phyloP scores from a whole-genome alignment of 2,888 invertebrate genomes.

The Pammene fasciana region DNA sequence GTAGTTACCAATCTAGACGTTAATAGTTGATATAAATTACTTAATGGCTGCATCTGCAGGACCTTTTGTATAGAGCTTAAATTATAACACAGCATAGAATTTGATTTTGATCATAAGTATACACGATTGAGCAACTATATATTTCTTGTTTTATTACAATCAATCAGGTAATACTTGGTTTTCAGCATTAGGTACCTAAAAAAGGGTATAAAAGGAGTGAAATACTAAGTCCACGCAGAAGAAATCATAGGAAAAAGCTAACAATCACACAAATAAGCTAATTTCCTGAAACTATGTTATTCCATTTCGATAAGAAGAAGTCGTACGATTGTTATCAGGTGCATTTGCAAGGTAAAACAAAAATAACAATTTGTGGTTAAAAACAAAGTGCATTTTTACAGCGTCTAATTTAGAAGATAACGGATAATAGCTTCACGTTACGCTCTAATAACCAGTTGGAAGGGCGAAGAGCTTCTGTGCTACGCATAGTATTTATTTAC shows the following conservation, averaged over 20 bases:
- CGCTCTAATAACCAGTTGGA: slow-evolving; percentile 23
- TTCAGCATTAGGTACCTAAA: no score
- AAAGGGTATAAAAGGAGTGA: no score
- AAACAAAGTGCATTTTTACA: slow-evolving; percentile 18
- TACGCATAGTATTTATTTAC: background rate
- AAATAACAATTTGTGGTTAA: background rate
- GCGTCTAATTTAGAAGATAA: slow-evolving; percentile 31
- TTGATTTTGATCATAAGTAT: no score
- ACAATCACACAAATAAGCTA: background rate
- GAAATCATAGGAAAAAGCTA: no score
- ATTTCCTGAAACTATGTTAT: background rate
- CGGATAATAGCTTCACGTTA: slow-evolving; percentile 21
- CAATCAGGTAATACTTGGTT: no score
- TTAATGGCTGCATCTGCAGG: no score
- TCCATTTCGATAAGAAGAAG: background rate
- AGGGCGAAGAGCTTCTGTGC: background rate
- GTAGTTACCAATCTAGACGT: background rate
- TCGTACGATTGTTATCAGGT: slow-evolving; percentile 15
- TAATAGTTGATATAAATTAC: background rate
- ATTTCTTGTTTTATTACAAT: no score
- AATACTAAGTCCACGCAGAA: no score
- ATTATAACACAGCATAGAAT: no score
- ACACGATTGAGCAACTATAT: no score
- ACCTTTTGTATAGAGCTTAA: background rate
- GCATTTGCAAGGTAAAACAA: slow-evolving; percentile 10